These are phyloP conservation scores for Crypturellus tataupa DNA, from an alignment of 2,797 vertebrate genomes.

Conservation along the genomic window DNA sequence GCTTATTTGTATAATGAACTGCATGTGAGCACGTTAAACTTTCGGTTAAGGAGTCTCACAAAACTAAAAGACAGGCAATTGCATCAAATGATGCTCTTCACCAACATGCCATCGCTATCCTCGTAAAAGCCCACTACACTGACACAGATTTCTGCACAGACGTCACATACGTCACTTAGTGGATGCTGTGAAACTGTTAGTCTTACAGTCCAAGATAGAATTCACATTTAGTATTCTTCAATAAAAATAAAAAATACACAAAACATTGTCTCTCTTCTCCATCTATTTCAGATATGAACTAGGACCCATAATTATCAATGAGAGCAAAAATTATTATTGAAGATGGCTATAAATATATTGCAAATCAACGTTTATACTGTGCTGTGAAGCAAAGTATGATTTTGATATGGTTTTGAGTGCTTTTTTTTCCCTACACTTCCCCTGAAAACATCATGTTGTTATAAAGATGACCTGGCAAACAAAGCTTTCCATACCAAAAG, in stretches of 20 bases:
- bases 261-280: not conserved
- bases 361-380: not conserved
- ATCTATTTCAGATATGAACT: not conserved
- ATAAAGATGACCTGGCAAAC: not conserved
- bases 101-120: not conserved
- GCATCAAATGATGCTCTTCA: not conserved
- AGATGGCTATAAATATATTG: not conserved
- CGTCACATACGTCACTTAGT: not conserved
- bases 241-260: not conserved
- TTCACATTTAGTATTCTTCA: slow-evolving; percentile 29
- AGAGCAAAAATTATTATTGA: not conserved
- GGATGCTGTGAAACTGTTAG: not conserved
- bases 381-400: not conserved
- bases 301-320: slow-evolving; percentile 1
- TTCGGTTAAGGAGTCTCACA: not conserved
- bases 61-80: not conserved
- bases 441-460: not conserved
- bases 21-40: not conserved
- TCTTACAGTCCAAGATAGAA: not conserved
- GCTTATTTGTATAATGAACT: not conserved
- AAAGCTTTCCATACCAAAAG: not conserved
- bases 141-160: not conserved
- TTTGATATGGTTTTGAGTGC: not conserved
- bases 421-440: not conserved
- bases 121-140: not conserved